These are phyloP conservation scores for Rhynchomys soricoides DNA, from an alignment of 2,113 vertebrate species.

Conservation along the genomic window DNA sequence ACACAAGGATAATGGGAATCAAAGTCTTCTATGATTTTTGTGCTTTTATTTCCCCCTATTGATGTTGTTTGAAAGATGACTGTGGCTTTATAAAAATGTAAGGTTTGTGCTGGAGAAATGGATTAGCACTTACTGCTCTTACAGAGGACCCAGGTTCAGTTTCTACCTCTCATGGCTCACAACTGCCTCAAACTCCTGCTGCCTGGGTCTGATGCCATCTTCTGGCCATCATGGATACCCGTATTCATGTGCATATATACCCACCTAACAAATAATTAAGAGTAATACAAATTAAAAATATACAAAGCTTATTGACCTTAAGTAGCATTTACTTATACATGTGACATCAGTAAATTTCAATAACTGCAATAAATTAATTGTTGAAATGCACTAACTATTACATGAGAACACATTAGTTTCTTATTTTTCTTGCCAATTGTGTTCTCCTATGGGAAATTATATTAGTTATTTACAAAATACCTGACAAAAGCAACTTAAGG, in stretches of 20 bases:
- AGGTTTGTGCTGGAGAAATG: not conserved
- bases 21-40: not conserved
- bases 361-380: not conserved
- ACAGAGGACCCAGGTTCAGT: not conserved
- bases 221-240: not conserved
- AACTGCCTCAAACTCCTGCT: not conserved
- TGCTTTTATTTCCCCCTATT: not conserved
- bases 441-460: not conserved
- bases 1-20: accelerated
- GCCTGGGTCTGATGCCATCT: not conserved
- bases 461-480: not conserved
- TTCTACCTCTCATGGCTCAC: not conserved
- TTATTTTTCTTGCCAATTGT: not conserved
- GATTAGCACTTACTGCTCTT: not conserved
- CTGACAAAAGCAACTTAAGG: not conserved
- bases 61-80: not conserved
- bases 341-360: not conserved
- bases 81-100: not conserved
- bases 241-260: not conserved
- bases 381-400: not conserved
- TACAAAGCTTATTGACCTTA: not conserved
- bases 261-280: not conserved
- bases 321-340: not conserved
- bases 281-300: not conserved
- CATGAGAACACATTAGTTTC: not conserved